Conservation (phyloP, 37 sponge, comb jelly and placozoan genomes). For the Chondrilla cf. caribensis region DNA sequence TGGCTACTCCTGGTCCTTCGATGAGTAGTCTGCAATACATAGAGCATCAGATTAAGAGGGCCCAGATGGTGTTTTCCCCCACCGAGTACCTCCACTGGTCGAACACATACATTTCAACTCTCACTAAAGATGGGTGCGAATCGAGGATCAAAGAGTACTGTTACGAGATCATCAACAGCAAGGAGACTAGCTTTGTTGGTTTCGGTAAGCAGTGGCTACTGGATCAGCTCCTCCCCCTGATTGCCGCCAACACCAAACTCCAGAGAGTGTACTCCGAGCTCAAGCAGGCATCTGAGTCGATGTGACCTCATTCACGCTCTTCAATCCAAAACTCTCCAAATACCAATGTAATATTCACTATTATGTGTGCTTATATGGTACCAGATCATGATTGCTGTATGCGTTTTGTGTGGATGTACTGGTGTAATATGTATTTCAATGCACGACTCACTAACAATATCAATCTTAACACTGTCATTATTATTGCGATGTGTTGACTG, state of each 20-base stretch:
- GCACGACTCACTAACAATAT: no score
- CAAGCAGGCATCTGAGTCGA: slow-evolving; percentile 42
- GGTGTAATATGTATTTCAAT: no score
- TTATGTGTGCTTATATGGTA: no score
- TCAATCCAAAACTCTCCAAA: no score
- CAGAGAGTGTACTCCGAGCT: slow-evolving; percentile 79
- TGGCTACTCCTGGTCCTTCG: background rate
- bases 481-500: no score
- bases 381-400: no score
- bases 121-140: slow-evolving; percentile 56
- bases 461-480: no score
- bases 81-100: slow-evolving; percentile 73
- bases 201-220: slow-evolving; percentile 40
- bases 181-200: slow-evolving; percentile 28
- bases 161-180: slow-evolving; percentile 25
- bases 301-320: no score
- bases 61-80: slow-evolving; percentile 35
- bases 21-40: slow-evolving; percentile 28
- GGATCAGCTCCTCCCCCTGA: slow-evolving; percentile 37
- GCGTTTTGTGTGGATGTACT: no score
- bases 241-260: slow-evolving; percentile 55
- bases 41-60: slow-evolving; percentile 59
- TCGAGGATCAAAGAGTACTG: slow-evolving; percentile 56
- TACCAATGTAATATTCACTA: no score
- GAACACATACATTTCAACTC: slow-evolving; percentile 48